Evolutionary conservation across 1,140 invertebrate genomes (phyloP), one percentile per base, ranked within the genome.

Genomic region (Oedothorax gibbosus): DNA sequence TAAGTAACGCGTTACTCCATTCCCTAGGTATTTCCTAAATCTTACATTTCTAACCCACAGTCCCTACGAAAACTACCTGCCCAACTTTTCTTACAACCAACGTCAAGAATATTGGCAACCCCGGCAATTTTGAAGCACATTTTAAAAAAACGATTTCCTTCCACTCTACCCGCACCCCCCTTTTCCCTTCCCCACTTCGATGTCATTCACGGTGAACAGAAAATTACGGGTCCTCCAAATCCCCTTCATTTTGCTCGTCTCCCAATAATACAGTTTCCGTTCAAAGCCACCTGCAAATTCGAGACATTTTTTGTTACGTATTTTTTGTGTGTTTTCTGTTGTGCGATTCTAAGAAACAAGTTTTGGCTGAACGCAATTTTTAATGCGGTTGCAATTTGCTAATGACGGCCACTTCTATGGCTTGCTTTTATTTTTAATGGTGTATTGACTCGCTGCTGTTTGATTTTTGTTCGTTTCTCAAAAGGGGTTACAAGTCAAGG

Each of bases 121-220:
- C 60, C 49, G 7, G 15, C 14, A 71, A 71, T 71, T 71, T 71
- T 35, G n/a, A 10, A 21, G 18, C 4, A 6, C 10, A 35, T 35
- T 35, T 35, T n/a, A n/a, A 35, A 35, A 35, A 35, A 35, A 15
- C 53, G 15, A 15, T 64, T 54, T 51, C 64, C 35, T 77, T 60
- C 4, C 3, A 49, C 75, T 15, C 49, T 77, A 14, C 35, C 7
- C 9, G 50, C 14, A 11, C 64, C 18, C 64, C 35, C 64, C 35
- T 18, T 66, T 35, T 62, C 1, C 14, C 21, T 76, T 62, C 62
- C 49, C 35, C 4, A 57, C 54, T 14, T n/a, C 75, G 62, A 57
- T 65, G 60, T 77, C 75, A 77, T 77, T 77, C 49, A 35, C 35
- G n/a, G 57, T 20, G 20, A 77, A 51, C 50, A 15, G 75, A 77